These are phyloP conservation scores for Motacilla alba DNA, from an alignment of 2,113 vertebrate species.

Conservation along the genomic window DNA sequence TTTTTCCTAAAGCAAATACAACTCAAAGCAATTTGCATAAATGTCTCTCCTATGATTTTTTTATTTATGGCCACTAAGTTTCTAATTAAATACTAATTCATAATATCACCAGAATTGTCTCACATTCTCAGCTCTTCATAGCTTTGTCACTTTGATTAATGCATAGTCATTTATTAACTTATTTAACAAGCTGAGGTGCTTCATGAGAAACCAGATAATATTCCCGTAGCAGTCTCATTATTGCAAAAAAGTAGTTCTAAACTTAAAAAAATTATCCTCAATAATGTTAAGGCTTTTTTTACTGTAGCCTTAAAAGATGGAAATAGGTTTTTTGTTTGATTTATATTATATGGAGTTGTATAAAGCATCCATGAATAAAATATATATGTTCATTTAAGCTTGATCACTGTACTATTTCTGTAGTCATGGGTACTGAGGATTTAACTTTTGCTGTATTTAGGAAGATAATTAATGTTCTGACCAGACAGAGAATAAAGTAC, in stretches of 20 bases:
- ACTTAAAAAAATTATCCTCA: conserved; percentile 75
- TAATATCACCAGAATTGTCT: conserved; percentile 78
- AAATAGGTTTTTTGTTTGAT: conserved; percentile 74
- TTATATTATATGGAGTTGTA: conserved; percentile 78
- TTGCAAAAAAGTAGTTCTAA: conserved; percentile 69
- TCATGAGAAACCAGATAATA: conserved; percentile 82
- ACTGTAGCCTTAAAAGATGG: conserved; percentile 64
- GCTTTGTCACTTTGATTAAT: conserved; percentile 86
- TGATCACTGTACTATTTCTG: conserved; percentile 65
- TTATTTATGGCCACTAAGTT: conserved; percentile 84
- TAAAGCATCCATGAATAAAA: conserved; percentile 79
- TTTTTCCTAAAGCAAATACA: conserved; percentile 61
- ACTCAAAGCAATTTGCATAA: conserved; percentile 71
- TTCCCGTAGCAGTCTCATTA: conserved; percentile 76
- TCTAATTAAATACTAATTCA: conserved; percentile 92
- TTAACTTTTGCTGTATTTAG: conserved; percentile 81
- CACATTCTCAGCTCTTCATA: conserved; percentile 72
- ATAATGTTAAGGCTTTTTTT: conserved; percentile 72
- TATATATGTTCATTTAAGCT: conserved; percentile 79
- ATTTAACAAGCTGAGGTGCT: conserved; percentile 78
- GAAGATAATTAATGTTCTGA: conserved; percentile 80
- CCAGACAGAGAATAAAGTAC: conserved; percentile 75
- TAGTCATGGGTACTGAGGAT: conserved; percentile 76
- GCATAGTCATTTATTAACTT: conserved; percentile 82
- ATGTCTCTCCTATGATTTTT: conserved; percentile 73